Base-by-base conservation (phyloP, 1,140 invertebrate species). In the Drusus annulatus region DNA sequence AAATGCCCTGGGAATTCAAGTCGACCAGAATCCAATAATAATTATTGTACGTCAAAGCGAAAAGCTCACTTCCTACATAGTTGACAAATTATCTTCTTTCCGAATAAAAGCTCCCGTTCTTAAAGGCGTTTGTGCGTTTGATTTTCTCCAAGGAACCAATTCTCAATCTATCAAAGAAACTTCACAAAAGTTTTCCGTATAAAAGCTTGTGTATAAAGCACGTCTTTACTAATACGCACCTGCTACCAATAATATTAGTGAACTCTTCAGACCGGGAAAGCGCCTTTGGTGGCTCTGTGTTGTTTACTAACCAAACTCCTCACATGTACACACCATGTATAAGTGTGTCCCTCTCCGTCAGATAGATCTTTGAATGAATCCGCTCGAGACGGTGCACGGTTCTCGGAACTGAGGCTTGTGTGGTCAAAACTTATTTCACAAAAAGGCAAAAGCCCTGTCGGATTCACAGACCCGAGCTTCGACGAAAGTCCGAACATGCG, bases 351-450 rank as follows among this genome's bases (percentile, higher is more conserved):
- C 62, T 19, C 50, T 77, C 76, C 13, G 45, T 19, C 13, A 21
- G 76, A 65, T 65, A 77, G 76, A 77, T 65, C 60, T 81, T 81
- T 81, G 80, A 81, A 81, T 81, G 80, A 81, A 81, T 81, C 28
- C 76, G 71, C 60, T 36, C 74, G 51, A 54, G 74, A 56, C 73
- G 69, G 68, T 4, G 52, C 52, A 50, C 31, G 75, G 16, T 68
- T 82, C 81, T 82, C 62, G 19, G 81, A 82, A 82, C 31, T 52
- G 74, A 76, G 81, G 77, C 60, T 77, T 79, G 81, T 82, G 81
- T 79, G 81, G 81, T 73, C 81, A 79, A 60, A 76, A 78, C 52
- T 78, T 78, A 74, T 74, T 78, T 76, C 60, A 80, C 56, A 80
- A 80, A 80, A 80, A 80, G 63, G 69, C 71, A 28, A 76, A 65